phyloP scores from a whole-genome alignment of 1,140 invertebrate species.

The Drosophila truncata region DNA sequence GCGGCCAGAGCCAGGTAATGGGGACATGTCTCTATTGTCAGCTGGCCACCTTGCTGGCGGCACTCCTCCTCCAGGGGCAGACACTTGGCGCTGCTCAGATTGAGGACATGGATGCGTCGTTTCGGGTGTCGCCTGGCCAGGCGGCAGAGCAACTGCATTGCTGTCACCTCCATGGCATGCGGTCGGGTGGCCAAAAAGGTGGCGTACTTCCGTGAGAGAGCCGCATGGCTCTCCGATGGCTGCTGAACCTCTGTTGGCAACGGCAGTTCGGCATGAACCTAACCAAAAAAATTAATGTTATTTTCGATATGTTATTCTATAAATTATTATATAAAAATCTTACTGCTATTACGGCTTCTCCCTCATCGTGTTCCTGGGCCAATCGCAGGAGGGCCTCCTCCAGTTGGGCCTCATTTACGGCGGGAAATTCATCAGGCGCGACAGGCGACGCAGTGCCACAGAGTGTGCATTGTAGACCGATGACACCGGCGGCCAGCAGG shows the following conservation, averaged over 20 bases:
- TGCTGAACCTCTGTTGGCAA: constrained; percentile 2
- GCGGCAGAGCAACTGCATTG: constrained; percentile 87
- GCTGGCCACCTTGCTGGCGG: constrained; percentile 85
- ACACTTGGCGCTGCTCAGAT: constrained; percentile 89
- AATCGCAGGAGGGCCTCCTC: constrained; percentile 39
- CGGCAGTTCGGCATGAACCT: constrained; percentile 89
- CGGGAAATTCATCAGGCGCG: constrained; percentile 59
- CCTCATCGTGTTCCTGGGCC: constrained; percentile 38
- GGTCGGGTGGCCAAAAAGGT: constrained; percentile 89
- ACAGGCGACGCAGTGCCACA: constrained; percentile 86
- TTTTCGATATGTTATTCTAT: neutral
- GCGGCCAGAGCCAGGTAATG: constrained; percentile 90
- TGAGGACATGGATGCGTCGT: constrained; percentile 90
- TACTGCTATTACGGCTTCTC: constrained; percentile 60
- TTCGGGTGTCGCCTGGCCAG: constrained; percentile 86
- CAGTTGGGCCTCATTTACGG: constrained; percentile 86
- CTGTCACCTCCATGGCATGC: constrained; percentile 88
- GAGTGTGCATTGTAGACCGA: constrained; percentile 91
- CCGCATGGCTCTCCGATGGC: constrained; percentile 76
- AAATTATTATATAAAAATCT: neutral
- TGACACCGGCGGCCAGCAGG: constrained; percentile 88
- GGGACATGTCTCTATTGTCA: constrained; percentile 91
- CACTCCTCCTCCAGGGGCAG: constrained; percentile 85
- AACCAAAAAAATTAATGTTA: constrained; percentile 75
- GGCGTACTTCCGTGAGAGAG: constrained; percentile 87